Base-by-base conservation (phyloP, 2,797 vertebrate genomes). In the Sphaeramia orbicularis region DNA sequence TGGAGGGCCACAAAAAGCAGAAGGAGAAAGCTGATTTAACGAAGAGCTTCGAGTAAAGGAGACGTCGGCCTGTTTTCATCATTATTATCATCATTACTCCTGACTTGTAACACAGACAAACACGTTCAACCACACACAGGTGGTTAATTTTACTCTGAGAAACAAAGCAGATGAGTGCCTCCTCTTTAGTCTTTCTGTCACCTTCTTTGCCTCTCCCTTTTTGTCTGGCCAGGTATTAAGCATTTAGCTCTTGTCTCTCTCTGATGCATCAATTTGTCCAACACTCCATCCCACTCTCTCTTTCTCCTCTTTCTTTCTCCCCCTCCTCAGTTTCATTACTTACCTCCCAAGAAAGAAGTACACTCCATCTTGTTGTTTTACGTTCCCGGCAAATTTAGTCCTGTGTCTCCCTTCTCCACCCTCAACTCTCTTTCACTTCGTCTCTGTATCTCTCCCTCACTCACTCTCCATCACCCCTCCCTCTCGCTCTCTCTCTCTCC, bases 281-380 rank as follows among this genome's bases (percentile, higher is more conserved):
- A 1, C 14, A 37, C 56, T 13, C 55, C 36, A 27, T 64, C 57
- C 47, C 18, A 3, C 45, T 16, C 4, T 42, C 52, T n/a, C 15
- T 30, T 16, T 24, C 42, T 44, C 49, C 53, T 7, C 18, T n/a
- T 27, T 37, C 11, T 40, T 7, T 13, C 3, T 42, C n/a, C 41
- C n/a, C 37, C 24, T 43, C 58, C 69, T 64, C 55, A 48, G 50
- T 51, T 59, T 84, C 61, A 86, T 89, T 64, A 88, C 91, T 89
- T 84, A 92, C 89, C 90, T 83, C 71, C 82, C 78, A 54, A 81
- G 76, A 84, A 83, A 77, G 72, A 79, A 73, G 73, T 84, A 74
- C 73, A 80, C 83, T 92, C 90, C 91, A 89, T 88, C 81, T 88
- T 89, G 81, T 83, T 87, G 89, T 89, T 88, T 91, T 91, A 87